phyloP scores from a whole-genome alignment of 1,140 invertebrate genomes.

The Onthophagus taurus region DNA sequence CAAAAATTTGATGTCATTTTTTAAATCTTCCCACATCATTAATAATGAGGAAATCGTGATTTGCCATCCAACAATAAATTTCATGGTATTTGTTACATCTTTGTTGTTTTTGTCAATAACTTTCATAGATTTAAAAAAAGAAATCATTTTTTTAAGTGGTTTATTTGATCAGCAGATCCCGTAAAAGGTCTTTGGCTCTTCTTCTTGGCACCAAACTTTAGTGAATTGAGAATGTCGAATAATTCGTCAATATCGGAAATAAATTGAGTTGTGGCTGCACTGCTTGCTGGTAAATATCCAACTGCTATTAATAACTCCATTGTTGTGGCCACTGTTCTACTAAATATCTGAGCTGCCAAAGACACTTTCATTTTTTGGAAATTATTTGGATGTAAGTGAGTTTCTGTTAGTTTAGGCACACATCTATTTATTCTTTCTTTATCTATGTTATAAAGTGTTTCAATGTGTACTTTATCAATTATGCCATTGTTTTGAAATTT shows the following conservation, averaged over 20 bases:
- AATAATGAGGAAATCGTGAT: conserved; percentile 10
- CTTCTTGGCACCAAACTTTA: not conserved
- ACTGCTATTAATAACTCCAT: conserved; percentile 17
- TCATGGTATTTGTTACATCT: not conserved
- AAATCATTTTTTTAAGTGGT: conserved; percentile 8
- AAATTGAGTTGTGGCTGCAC: not conserved
- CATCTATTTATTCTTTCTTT: conserved; percentile 13
- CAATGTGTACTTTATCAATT: conserved; percentile 1
- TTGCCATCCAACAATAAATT: not conserved
- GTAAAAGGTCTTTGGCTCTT: not conserved
- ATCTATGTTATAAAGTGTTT: conserved; percentile 13
- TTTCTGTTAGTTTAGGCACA: conserved; percentile 24
- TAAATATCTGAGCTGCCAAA: conserved; percentile 28
- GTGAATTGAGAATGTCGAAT: conserved; percentile 11
- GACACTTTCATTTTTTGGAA: conserved; percentile 32
- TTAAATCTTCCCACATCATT: conserved; percentile 10
- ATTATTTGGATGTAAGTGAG: conserved; percentile 28
- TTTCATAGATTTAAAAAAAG: conserved; percentile 13
- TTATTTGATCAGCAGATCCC: not conserved
- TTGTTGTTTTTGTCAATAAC: not conserved
- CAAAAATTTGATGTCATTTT: not conserved
- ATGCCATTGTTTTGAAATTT: conserved; percentile 7
- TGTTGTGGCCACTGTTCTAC: conserved; percentile 20
- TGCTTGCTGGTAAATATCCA: not conserved
- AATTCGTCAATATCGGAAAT: conserved; percentile 4